Evolutionary conservation across 1,140 invertebrate genomes (phyloP).

Genomic region (Cydia strobilella): DNA sequence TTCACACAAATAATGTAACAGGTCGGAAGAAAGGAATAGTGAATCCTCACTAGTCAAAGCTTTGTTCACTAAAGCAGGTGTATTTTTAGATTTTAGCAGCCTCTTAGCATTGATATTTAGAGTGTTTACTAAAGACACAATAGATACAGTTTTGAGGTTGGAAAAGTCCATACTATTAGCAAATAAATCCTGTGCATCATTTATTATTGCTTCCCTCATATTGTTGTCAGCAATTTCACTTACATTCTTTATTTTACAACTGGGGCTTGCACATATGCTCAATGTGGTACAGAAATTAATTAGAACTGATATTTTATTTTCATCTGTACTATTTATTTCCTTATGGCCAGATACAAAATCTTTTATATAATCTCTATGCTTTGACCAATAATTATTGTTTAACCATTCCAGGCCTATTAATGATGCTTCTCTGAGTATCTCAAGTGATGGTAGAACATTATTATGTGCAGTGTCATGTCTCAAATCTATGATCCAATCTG

Average conservation of each 20-base stretch:
- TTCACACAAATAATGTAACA: conserved; percentile 53
- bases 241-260: conserved; percentile 63
- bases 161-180: conserved; percentile 53
- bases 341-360: conserved; percentile 52
- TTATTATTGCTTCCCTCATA: conserved; percentile 62
- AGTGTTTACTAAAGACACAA: conserved; percentile 53
- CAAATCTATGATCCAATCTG: conserved; percentile 85
- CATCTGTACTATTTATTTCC: conserved; percentile 41
- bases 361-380: conserved; percentile 59
- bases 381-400: conserved; percentile 79
- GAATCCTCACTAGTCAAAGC: conserved; percentile 64
- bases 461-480: conserved; percentile 85
- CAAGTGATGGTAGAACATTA: conserved; percentile 80
- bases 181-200: conserved; percentile 64
- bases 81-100: conserved; percentile 48
- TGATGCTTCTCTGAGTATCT: conserved; percentile 80
- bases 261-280: conserved; percentile 62
- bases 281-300: conserved; percentile 67
- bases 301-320: conserved; percentile 53
- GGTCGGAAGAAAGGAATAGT: conserved; percentile 63
- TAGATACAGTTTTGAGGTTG: conserved; percentile 56
- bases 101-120: conserved; percentile 54
- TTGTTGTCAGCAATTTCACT: conserved; percentile 60
- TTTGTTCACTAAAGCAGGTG: conserved; percentile 48
- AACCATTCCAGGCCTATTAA: conserved; percentile 82